A percentile compares a stretch with the other conserved stretches of the same genome.
These are phyloP conservation scores for Drosophila sucinea DNA, from an alignment of 1,140 invertebrate species.

Conservation along the genomic window DNA sequence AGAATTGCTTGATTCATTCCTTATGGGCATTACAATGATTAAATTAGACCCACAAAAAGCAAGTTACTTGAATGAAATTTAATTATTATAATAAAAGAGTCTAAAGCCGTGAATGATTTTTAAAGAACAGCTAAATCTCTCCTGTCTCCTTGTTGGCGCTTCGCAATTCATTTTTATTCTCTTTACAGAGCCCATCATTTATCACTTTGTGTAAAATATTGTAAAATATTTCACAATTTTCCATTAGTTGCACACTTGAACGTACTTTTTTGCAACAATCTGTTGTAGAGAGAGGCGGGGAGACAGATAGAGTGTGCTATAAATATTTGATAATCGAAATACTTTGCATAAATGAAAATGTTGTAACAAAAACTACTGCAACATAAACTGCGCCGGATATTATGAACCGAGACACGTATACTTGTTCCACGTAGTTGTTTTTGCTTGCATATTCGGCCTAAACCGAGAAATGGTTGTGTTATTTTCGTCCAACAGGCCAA, in stretches of 20 bases:
- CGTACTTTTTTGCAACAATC: background rate
- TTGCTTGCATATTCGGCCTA: constrained; percentile 5
- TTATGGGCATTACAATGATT: background rate
- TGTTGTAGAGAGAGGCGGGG: background rate
- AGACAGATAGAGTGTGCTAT: background rate
- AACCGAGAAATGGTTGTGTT: constrained; percentile 6
- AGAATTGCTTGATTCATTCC: background rate
- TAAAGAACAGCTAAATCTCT: too few relatives aligned
- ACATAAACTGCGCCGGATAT: constrained; percentile 1
- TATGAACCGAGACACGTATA: background rate
- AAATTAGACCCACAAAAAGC: too few relatives aligned
- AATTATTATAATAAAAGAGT: too few relatives aligned
- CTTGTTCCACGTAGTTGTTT: background rate
- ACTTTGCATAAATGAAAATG: constrained; percentile 4
- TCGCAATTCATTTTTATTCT: too few relatives aligned
- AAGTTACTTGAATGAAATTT: too few relatives aligned
- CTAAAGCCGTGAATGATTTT: too few relatives aligned
- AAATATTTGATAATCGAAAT: constrained; percentile 6
- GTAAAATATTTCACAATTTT: background rate
- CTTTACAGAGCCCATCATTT: too few relatives aligned
- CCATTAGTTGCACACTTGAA: background rate
- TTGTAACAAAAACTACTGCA: background rate
- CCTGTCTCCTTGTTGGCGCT: too few relatives aligned
- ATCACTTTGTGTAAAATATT: background rate
- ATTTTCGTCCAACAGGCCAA: constrained; percentile 7